phyloP scores from a whole-genome alignment of 2,113 vertebrate species.

The Oncorhynchus gorbuscha region DNA sequence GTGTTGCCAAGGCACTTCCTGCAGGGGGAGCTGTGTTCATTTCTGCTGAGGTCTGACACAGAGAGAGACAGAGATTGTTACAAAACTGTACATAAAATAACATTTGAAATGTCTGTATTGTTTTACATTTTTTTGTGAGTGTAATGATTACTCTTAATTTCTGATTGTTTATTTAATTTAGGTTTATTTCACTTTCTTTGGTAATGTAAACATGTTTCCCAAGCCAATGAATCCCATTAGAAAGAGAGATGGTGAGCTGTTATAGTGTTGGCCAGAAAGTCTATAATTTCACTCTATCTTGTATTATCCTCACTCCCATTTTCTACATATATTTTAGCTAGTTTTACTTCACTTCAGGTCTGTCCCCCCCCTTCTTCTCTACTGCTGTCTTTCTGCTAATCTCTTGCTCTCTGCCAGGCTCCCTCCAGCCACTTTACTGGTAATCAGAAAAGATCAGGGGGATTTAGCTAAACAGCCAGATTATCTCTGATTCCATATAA shows the following conservation, averaged over 20 bases:
- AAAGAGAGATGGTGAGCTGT: neutral
- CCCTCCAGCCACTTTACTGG: conserved; percentile 16
- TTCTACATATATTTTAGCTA: neutral
- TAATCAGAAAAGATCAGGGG: conserved; percentile 55
- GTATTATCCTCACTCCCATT: neutral
- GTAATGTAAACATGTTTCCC: too few relatives aligned
- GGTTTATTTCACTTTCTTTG: too few relatives aligned
- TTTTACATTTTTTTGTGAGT: too few relatives aligned
- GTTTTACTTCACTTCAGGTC: neutral
- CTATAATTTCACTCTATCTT: neutral
- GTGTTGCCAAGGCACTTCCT: conserved; percentile 73
- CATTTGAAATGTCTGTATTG: too few relatives aligned
- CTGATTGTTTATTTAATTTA: too few relatives aligned
- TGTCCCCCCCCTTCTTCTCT: conserved; percentile 1
- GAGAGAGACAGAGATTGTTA: neutral
- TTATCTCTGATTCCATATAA: conserved; percentile 60
- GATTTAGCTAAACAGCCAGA: conserved; percentile 55
- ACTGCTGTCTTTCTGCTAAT: conserved; percentile 37
- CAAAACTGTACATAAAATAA: too few relatives aligned
- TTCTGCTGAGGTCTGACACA: conserved; percentile 31
- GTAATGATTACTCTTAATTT: too few relatives aligned
- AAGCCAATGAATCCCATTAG: neutral
- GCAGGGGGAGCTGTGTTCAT: conserved; percentile 78
- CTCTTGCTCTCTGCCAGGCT: conserved; percentile 7
- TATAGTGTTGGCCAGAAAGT: neutral